Evolutionary conservation across 2,888 invertebrate species (phyloP).

Genomic region (Ophion obscuratus): DNA sequence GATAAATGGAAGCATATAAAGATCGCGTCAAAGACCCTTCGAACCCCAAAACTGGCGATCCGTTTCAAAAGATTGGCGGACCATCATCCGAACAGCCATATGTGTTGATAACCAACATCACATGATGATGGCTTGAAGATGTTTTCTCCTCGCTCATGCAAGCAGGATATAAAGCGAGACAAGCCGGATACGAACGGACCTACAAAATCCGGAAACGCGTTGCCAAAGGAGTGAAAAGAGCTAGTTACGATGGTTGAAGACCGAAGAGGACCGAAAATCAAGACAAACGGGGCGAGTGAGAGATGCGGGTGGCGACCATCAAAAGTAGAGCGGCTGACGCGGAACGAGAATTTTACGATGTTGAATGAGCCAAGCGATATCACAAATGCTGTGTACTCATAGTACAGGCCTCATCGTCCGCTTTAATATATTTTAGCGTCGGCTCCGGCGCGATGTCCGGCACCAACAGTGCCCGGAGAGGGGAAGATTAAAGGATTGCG

Average conservation of each 20-base stretch:
- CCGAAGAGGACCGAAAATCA: not conserved
- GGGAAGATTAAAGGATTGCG: not conserved
- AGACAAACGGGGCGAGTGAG: constrained; percentile 6
- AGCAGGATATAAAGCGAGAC: too few relatives aligned
- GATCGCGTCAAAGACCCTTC: not conserved
- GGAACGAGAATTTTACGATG: constrained; percentile 47
- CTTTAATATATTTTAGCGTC: constrained; percentile 32
- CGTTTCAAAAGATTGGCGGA: not conserved
- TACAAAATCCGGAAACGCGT: too few relatives aligned
- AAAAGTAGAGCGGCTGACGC: not conserved
- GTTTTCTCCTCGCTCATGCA: too few relatives aligned
- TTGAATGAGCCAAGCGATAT: constrained; percentile 29
- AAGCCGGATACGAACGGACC: too few relatives aligned
- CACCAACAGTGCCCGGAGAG: not conserved
- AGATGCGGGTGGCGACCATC: constrained; percentile 6
- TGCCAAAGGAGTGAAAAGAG: too few relatives aligned
- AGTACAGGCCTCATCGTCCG: not conserved
- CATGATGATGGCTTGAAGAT: too few relatives aligned
- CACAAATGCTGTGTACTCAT: constrained; percentile 2
- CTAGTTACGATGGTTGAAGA: constrained; percentile 4
- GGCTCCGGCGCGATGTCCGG: constrained; percentile 8
- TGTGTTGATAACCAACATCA: too few relatives aligned
- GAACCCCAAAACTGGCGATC: not conserved
- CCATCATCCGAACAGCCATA: not conserved
- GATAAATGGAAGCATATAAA: not conserved